Percentiles rank a stretch among this genome's conserved stretches.
These are phyloP conservation scores for human (Homo sapiens) DNA, from an alignment of 2,113 vertebrate genomes.

Conservation along the genomic window DNA sequence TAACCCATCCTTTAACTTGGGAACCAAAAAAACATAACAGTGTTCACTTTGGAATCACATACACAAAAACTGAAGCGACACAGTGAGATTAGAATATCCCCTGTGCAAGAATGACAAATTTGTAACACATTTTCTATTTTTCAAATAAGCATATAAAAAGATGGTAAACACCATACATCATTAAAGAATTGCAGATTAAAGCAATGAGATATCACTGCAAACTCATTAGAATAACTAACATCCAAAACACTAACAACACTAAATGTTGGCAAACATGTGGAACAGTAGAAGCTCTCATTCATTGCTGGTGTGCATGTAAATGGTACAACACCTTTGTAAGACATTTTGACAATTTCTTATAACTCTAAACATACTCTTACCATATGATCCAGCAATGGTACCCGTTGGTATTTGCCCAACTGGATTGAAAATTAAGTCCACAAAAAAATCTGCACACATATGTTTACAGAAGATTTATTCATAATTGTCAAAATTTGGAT, in stretches of 20 bases:
- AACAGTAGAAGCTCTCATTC: neutral
- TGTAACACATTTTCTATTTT: neutral
- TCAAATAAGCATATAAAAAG: neutral
- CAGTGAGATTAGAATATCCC: neutral
- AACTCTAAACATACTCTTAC: neutral
- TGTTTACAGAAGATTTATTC: neutral
- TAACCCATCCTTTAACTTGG: neutral
- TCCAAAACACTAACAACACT: neutral
- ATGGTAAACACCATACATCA: neutral
- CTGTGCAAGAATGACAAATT: neutral
- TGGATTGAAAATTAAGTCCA: neutral
- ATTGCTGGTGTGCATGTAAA: neutral
- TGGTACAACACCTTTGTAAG: neutral
- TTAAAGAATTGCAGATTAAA: neutral
- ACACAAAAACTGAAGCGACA: neutral
- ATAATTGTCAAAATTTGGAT: neutral
- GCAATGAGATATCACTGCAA: neutral
- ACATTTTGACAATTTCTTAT: neutral
- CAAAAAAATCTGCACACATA: neutral
- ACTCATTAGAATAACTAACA: neutral
- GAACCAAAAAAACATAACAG: neutral
- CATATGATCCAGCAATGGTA: neutral
- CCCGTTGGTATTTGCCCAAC: neutral
- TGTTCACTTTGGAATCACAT: neutral
- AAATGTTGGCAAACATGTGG: neutral